These are phyloP conservation scores for Heliconius charithonia DNA, from an alignment of 2,888 invertebrate species.

Conservation along the genomic window DNA sequence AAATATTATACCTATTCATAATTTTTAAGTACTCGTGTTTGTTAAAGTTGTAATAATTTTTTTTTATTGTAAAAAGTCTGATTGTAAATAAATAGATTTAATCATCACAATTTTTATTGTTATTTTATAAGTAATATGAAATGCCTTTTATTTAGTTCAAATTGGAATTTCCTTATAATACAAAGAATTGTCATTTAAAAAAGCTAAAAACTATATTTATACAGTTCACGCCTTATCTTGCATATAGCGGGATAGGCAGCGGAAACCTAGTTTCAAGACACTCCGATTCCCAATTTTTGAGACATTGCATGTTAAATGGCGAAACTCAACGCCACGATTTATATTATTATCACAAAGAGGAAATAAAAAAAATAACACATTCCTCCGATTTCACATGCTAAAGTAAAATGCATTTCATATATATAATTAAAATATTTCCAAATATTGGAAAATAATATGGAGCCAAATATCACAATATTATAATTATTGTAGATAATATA, in stretches of 20 bases:
- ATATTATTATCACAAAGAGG: too few species aligned
- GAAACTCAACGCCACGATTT: too few species aligned
- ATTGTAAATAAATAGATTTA: constrained; percentile 69
- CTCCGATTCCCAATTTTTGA: too few species aligned
- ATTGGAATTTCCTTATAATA: constrained; percentile 2
- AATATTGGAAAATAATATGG: constrained; percentile 60
- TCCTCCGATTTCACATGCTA: too few species aligned
- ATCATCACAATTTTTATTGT: constrained; percentile 64
- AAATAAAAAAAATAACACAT: too few species aligned
- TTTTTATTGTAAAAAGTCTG: constrained; percentile 71
- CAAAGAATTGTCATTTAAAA: constrained; percentile 39
- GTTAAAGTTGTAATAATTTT: constrained; percentile 50
- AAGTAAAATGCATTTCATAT: constrained; percentile 54
- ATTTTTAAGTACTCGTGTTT: constrained; percentile 43
- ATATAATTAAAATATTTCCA: constrained; percentile 55
- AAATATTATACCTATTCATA: constrained; percentile 17
- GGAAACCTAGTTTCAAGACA: too few species aligned
- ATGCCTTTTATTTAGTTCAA: constrained; percentile 44
- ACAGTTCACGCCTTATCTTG: too few species aligned
- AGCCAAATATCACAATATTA: constrained; percentile 78
- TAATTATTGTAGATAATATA: constrained; percentile 59
- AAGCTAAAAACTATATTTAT: neutral
- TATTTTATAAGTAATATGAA: constrained; percentile 40
- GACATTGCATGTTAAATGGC: too few species aligned
- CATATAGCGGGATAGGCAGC: too few species aligned